Conservation (phyloP, 2,888 invertebrate species). For the Abrostola triplasia region DNA sequence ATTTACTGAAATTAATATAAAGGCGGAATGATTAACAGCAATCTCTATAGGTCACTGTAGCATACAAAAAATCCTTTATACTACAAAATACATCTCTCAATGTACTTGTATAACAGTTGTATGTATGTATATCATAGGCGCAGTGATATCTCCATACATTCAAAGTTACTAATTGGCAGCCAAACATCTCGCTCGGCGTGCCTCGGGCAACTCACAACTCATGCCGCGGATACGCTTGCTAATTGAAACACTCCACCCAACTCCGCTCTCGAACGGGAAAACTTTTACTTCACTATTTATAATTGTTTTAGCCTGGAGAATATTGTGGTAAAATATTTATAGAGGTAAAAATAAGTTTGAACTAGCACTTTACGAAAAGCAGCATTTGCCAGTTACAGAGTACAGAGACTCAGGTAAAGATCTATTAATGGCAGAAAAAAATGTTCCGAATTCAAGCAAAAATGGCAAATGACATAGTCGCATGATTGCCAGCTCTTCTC, state of each 20-base stretch:
- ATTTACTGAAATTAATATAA: too few species aligned
- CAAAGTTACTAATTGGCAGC: slow-evolving; percentile 22
- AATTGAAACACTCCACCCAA: slow-evolving; percentile 33
- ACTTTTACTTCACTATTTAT: slow-evolving; percentile 27
- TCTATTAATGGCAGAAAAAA: too few species aligned
- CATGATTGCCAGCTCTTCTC: too few species aligned
- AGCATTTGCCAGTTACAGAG: too few species aligned
- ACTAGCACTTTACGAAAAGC: not conserved
- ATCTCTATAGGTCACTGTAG: too few species aligned
- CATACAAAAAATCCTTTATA: too few species aligned
- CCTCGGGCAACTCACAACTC: slow-evolving; percentile 2
- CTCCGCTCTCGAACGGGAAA: slow-evolving; percentile 9
- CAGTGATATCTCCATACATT: not conserved
- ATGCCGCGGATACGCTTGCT: slow-evolving; percentile 18
- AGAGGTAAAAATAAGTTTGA: not conserved
- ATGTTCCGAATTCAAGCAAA: too few species aligned
- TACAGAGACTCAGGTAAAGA: too few species aligned
- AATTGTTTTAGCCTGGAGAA: slow-evolving; percentile 6
- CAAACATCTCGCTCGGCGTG: slow-evolving; percentile 16
- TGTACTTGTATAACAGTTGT: not conserved
- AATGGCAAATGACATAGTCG: too few species aligned
- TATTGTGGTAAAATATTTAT: not conserved
- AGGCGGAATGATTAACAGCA: too few species aligned
- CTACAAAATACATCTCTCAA: too few species aligned
- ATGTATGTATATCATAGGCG: not conserved